These are phyloP conservation scores for Papilio xuthus DNA, from an alignment of 1,140 invertebrate species.

Conservation along the genomic window DNA sequence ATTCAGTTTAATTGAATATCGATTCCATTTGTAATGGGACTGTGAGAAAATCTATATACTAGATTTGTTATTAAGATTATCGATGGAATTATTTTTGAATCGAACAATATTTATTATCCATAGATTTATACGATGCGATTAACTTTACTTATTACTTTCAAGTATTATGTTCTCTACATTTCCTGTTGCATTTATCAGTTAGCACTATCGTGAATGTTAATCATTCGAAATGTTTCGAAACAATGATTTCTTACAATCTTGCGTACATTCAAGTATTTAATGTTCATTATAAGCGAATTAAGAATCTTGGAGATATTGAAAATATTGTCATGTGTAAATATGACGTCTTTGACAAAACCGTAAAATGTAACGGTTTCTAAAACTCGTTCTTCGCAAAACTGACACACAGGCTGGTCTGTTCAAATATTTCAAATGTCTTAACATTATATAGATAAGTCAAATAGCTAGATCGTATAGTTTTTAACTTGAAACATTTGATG, in stretches of 20 bases:
- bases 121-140: slow-evolving; percentile 20
- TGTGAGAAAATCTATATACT: slow-evolving; percentile 52
- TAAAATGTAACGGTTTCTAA: neutral
- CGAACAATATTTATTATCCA: slow-evolving; percentile 39
- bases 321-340: neutral
- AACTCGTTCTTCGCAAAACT: neutral
- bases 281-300: no score
- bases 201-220: slow-evolving; percentile 4
- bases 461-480: no score
- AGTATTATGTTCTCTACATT: neutral
- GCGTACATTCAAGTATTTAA: neutral
- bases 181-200: slow-evolving; percentile 6
- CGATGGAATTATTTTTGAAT: slow-evolving; percentile 47
- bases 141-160: neutral
- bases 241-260: neutral
- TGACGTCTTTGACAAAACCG: neutral
- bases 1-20: slow-evolving; percentile 55
- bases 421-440: no score
- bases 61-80: slow-evolving; percentile 64
- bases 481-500: no score
- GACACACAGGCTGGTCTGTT: neutral
- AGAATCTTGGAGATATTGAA: neutral
- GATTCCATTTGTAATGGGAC: slow-evolving; percentile 55
- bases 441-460: no score
- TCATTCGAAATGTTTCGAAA: neutral